These are phyloP conservation scores for Aix galericulata DNA, from an alignment of 2,113 vertebrate genomes.

Conservation along the genomic window DNA sequence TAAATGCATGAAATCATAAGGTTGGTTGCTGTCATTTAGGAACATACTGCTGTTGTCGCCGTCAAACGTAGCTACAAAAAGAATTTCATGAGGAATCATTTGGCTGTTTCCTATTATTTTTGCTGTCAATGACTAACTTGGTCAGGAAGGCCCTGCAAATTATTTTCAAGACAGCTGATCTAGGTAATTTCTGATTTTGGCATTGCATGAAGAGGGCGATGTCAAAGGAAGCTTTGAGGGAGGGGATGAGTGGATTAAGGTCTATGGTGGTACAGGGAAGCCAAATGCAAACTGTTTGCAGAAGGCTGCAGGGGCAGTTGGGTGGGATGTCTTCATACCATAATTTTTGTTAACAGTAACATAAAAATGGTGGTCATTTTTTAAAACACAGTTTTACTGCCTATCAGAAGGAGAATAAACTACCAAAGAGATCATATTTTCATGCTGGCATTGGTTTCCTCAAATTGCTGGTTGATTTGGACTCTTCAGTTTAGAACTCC, in stretches of 20 bases:
- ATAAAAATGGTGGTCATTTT: background rate
- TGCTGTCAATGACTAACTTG: background rate
- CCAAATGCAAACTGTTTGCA: background rate
- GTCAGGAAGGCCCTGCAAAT: background rate
- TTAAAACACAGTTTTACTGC: background rate
- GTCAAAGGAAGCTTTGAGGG: background rate
- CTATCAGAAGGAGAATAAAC: background rate
- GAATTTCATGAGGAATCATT: background rate
- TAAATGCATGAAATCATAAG: background rate
- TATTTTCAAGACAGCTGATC: background rate
- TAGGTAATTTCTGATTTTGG: background rate
- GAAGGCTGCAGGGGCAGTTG: background rate
- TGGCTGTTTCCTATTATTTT: constrained; percentile 9
- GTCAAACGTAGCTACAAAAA: background rate
- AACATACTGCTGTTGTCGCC: background rate
- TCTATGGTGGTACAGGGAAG: background rate
- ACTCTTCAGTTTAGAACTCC: background rate
- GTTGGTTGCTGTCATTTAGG: background rate
- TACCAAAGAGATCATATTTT: background rate
- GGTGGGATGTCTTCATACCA: background rate
- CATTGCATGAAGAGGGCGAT: background rate
- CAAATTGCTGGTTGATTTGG: background rate
- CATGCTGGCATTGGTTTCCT: background rate
- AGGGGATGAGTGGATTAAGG: background rate
- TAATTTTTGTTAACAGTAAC: background rate